Percentiles rank a stretch among this genome's conserved stretches.
phyloP scores from a whole-genome alignment of 2,888 invertebrate species.

The Cremastobaeus sp. region DNA sequence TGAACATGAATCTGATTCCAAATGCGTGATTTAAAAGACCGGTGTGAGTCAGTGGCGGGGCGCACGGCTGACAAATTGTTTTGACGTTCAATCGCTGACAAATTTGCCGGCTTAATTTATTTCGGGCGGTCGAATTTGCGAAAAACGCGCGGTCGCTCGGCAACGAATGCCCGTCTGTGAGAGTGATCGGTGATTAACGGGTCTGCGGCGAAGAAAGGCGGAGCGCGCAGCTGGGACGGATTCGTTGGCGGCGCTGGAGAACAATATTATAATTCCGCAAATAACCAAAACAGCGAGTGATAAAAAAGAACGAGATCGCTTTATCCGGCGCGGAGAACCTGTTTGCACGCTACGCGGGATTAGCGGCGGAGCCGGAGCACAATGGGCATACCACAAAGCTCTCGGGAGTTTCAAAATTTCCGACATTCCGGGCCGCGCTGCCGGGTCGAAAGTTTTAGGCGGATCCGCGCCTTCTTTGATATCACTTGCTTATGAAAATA shows the following conservation, averaged over 20 bases:
- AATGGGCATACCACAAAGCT: constrained; percentile 57
- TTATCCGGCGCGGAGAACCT: constrained; percentile 47
- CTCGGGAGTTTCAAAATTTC: constrained; percentile 25
- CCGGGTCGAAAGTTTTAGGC: constrained; percentile 34
- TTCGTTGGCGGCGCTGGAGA: not conserved
- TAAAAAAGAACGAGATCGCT: constrained; percentile 15
- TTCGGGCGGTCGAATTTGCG: constrained; percentile 22
- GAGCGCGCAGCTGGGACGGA: not conserved
- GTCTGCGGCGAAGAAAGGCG: not conserved
- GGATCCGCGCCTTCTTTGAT: constrained; percentile 40
- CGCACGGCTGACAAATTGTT: constrained; percentile 43
- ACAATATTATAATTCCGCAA: constrained; percentile 46
- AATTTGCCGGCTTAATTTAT: constrained; percentile 50
- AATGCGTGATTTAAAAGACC: not conserved
- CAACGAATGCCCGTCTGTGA: constrained; percentile 12
- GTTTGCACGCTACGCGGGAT: constrained; percentile 44
- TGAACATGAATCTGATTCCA: no score
- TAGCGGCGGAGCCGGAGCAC: constrained; percentile 37
- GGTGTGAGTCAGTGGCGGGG: not conserved
- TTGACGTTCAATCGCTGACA: constrained; percentile 42
- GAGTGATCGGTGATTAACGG: constrained; percentile 43
- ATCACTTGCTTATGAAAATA: constrained; percentile 55
- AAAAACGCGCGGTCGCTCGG: constrained; percentile 19
- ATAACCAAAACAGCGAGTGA: constrained; percentile 33
- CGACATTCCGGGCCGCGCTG: constrained; percentile 36